Conservation (phyloP, 1,140 invertebrate genomes). For the Ceratosolen solmsi region DNA sequence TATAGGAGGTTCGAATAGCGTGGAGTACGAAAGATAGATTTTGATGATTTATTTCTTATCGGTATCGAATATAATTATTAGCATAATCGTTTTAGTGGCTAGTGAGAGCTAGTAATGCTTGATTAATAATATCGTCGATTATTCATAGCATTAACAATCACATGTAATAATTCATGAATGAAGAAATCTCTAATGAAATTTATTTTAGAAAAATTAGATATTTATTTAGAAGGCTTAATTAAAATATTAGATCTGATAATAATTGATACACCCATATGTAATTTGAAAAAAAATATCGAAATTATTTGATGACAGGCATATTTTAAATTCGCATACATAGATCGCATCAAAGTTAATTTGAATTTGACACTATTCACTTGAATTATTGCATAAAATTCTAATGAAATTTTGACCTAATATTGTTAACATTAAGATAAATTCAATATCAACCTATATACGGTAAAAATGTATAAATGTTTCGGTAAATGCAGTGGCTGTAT, state of each 20-base stretch:
- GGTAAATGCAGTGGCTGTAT: background rate
- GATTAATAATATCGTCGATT: conserved; percentile 42
- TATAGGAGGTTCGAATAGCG: too few species aligned
- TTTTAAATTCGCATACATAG: background rate
- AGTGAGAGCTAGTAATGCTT: conserved; percentile 45
- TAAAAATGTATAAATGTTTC: background rate
- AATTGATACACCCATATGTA: too few species aligned
- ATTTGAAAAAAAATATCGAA: too few species aligned
- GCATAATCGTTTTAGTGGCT: conserved; percentile 34
- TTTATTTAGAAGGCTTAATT: background rate
- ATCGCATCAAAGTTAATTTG: background rate
- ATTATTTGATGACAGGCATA: too few species aligned
- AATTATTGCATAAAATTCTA: too few species aligned
- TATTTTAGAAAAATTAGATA: background rate
- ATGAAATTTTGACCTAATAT: too few species aligned
- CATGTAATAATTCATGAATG: conserved; percentile 37
- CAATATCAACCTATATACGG: too few species aligned
- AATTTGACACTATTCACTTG: background rate
- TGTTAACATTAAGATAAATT: too few species aligned
- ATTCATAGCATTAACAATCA: conserved; percentile 34
- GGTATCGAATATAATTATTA: conserved; percentile 14
- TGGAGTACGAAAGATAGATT: background rate
- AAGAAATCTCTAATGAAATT: conserved; percentile 40
- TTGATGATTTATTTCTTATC: conserved; percentile 34
- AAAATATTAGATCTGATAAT: background rate